These are phyloP conservation scores for Heliothis peltigera DNA, from an alignment of 2,888 invertebrate species.

Conservation along the genomic window DNA sequence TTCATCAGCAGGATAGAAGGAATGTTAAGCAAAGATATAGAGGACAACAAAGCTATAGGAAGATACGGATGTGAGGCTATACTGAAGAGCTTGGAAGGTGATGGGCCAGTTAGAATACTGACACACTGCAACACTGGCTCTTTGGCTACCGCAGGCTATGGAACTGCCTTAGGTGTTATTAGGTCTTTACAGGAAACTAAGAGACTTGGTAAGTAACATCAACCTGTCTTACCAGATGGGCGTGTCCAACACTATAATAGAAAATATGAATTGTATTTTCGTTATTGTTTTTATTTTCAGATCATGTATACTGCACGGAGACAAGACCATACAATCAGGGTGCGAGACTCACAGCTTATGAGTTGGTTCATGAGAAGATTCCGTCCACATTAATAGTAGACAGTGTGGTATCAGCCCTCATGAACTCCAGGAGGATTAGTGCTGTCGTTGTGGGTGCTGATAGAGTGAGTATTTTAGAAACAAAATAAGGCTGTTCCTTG, in stretches of 20 bases:
- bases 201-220: constrained; percentile 92
- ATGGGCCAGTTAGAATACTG: constrained; percentile 92
- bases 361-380: constrained; percentile 97
- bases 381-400: constrained; percentile 98
- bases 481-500: no score
- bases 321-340: constrained; percentile 99
- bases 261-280: no score
- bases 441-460: constrained; percentile 99
- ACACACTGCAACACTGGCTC: constrained; percentile 99
- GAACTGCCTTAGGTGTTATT: constrained; percentile 99
- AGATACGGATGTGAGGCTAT: constrained; percentile 95
- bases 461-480: constrained; percentile 89
- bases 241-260: no score
- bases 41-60: constrained; percentile 96
- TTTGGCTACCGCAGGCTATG: constrained; percentile 98
- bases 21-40: constrained; percentile 96
- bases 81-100: constrained; percentile 89
- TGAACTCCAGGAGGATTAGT: constrained; percentile 95
- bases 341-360: constrained; percentile 98
- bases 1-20: constrained; percentile 94
- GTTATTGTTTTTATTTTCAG: constrained; percentile 80
- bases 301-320: constrained; percentile 98
- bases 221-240: neutral
- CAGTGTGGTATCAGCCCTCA: constrained; percentile 97
- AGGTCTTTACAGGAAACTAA: constrained; percentile 93